Evolutionary conservation across 1,140 invertebrate genomes (phyloP).

Genomic region (Araneus ventricosus): DNA sequence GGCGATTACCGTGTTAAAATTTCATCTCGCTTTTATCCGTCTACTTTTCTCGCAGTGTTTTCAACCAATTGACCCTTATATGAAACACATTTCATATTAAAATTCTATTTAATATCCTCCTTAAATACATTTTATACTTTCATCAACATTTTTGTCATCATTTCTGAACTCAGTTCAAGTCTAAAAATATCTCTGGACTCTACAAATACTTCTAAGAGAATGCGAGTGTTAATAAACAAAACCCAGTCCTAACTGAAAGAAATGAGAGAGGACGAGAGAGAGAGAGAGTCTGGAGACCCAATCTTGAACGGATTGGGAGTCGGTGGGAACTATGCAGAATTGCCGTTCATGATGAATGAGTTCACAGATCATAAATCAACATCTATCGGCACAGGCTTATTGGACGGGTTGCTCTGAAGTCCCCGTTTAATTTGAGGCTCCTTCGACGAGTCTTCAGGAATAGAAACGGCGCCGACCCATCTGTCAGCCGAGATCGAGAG

Average conservation of each 20-base stretch:
- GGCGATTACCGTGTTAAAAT: too few relatives aligned
- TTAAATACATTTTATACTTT: too few relatives aligned
- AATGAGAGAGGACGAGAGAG: not conserved
- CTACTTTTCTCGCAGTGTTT: too few relatives aligned
- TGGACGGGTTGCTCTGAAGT: slow-evolving; percentile 46
- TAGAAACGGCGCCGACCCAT: slow-evolving; percentile 26
- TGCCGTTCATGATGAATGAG: slow-evolving; percentile 37
- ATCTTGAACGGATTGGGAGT: not conserved
- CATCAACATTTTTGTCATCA: too few relatives aligned
- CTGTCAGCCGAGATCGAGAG: slow-evolving; percentile 27
- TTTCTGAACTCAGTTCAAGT: too few relatives aligned
- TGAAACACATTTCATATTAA: too few relatives aligned
- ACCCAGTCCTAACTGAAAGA: not conserved
- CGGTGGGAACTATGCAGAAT: slow-evolving; percentile 50
- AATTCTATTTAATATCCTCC: too few relatives aligned
- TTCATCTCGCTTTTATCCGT: too few relatives aligned
- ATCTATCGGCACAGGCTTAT: slow-evolving; percentile 55
- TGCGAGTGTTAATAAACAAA: not conserved
- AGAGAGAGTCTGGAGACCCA: not conserved
- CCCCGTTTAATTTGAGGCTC: slow-evolving; percentile 48
- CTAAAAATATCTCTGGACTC: too few relatives aligned
- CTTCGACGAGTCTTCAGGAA: not conserved
- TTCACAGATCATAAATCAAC: slow-evolving; percentile 62
- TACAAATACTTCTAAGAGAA: too few relatives aligned
- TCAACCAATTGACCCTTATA: too few relatives aligned